phyloP scores from a whole-genome alignment of 2,113 vertebrate genomes.

The Microcebus tavaratra region DNA sequence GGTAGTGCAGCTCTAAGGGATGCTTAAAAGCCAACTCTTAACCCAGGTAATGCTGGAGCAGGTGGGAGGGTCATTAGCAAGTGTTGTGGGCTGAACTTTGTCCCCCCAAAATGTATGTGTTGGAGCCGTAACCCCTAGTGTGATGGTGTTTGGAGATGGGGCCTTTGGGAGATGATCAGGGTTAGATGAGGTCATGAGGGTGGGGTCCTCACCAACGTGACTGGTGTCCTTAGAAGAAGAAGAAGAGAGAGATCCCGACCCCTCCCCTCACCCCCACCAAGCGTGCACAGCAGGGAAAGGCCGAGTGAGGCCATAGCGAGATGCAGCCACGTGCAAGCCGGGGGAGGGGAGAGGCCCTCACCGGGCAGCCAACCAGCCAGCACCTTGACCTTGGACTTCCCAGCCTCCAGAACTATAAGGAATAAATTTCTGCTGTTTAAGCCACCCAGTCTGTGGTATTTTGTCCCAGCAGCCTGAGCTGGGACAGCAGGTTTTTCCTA shows the following conservation, averaged over 20 bases:
- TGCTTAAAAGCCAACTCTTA: slow-evolving; percentile 12
- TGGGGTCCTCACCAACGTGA: too few relatives aligned
- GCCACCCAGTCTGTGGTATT: not conserved
- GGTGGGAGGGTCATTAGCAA: rapidly evolving
- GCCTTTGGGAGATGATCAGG: not conserved
- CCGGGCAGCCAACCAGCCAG: not conserved
- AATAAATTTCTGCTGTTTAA: not conserved
- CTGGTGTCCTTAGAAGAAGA: not conserved
- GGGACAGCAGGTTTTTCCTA: not conserved
- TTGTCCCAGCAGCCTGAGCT: not conserved
- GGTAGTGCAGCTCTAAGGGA: not conserved
- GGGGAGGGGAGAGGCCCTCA: not conserved
- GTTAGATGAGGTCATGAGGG: not conserved
- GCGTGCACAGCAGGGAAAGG: not conserved
- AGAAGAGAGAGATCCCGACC: not conserved
- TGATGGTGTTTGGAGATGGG: not conserved
- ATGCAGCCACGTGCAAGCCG: not conserved
- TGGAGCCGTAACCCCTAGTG: not conserved
- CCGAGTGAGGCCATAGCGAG: rapidly evolving
- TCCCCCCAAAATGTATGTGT: too few relatives aligned
- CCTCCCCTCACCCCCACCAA: not conserved
- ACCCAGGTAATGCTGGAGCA: not conserved
- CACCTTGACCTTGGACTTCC: too few relatives aligned
- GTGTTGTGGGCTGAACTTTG: not conserved
- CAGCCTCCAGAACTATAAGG: not conserved